Base-by-base conservation (phyloP, 2,888 invertebrate species). In the Lycia hirtaria region DNA sequence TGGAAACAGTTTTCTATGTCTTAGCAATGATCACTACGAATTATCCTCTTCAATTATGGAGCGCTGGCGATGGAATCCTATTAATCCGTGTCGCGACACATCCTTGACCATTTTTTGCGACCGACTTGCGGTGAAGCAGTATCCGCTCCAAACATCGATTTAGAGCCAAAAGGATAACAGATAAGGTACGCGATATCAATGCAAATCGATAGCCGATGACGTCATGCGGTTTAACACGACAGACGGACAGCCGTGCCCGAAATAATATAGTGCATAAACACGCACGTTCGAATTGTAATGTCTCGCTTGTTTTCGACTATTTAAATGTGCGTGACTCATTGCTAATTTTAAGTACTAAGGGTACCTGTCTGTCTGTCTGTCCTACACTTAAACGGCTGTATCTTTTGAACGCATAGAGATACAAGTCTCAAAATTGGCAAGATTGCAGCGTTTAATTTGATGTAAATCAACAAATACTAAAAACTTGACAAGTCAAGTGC, bases 141-240 rank as follows among this genome's bases (percentile, higher is more conserved):
- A 30, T 58, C 57, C 57, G 47, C 48, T 51, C 1, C 20, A 30
- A 44, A 38, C n/a, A n/a, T 44, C 47, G 7, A 55, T 56, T 37
- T 7, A 59, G 51, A 60, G 22, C 51, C 52, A 44, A 55, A 55
- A 52, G 30, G 12, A 38, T 45, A 19, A 22, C 26, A 45, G 50
- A 44, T 59, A 57, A 45, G 47, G 47, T n/a, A 47, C 37, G 47
- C 28, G 50, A 43, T 22, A 19, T 33, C 20, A 47, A 61, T 47
- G 38, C 45, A 12, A 44, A 43, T 32, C 33, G 26, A 41, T 49
- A 33, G 45, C 17, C 43, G 28, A 47, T 65, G 65, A 65, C 69
- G 64, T 62, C 37, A 44, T 61, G 63, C 38, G 56, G 65, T 64
- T 67, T 51, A 37, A 56, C 58, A 44, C 44, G 20, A 44, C 44